These are phyloP conservation scores for Clanis bilineata DNA, from an alignment of 2,888 invertebrate species.

Conservation along the genomic window DNA sequence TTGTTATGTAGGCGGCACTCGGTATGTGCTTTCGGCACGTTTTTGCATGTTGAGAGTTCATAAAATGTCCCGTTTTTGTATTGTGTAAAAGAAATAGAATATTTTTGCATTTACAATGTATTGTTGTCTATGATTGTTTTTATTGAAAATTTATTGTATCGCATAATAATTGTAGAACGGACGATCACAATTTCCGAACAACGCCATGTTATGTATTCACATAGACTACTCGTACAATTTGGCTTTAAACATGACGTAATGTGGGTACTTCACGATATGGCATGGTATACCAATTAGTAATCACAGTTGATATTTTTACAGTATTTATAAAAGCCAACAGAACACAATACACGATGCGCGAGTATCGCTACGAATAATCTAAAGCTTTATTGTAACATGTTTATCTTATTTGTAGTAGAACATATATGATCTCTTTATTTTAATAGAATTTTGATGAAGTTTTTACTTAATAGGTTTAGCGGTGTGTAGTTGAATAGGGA, in stretches of 20 bases:
- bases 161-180: conserved; percentile 46
- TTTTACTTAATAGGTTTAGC: conserved; percentile 80
- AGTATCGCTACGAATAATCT: conserved; percentile 58
- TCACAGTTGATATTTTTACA: conserved; percentile 33
- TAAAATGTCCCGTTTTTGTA: conserved; percentile 25
- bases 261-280: too few species aligned
- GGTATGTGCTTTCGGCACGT: background rate
- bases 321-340: conserved; percentile 55
- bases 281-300: background rate
- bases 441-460: conserved; percentile 80
- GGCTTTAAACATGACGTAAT: conserved; percentile 42
- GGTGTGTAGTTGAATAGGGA: conserved; percentile 63
- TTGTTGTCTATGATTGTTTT: conserved; percentile 32
- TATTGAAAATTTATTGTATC: conserved; percentile 35
- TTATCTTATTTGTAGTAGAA: conserved; percentile 75
- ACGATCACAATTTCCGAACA: conserved; percentile 26
- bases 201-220: conserved; percentile 1
- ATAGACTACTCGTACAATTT: conserved; percentile 43
- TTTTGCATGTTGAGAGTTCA: conserved; percentile 22
- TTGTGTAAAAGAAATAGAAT: conserved; percentile 23
- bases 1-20: too few species aligned
- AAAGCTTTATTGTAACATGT: conserved; percentile 75
- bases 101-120: conserved; percentile 52
- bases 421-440: conserved; percentile 79
- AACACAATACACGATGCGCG: conserved; percentile 48